phyloP scores from a whole-genome alignment of 1,140 invertebrate genomes.

The Samia ricini region DNA sequence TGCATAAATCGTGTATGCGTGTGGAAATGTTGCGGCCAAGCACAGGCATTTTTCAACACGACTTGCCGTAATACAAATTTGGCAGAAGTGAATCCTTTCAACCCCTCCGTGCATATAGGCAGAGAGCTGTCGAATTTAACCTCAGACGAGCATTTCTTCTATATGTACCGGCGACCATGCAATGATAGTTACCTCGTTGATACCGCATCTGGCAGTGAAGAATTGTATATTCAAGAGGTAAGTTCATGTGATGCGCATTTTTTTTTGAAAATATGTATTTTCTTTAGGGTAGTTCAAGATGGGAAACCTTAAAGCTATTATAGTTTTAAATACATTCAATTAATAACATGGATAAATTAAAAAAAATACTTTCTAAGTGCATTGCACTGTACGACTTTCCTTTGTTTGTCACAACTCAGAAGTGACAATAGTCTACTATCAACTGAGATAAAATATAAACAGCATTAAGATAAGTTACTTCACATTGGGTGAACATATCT shows the following conservation, averaged over 20 bases:
- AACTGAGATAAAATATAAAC: no score
- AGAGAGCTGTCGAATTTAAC: constrained; percentile 29
- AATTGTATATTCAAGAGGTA: constrained; percentile 59
- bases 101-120: constrained; percentile 45
- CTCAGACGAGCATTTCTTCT: constrained; percentile 50
- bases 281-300: no score
- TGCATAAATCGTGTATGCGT: constrained; percentile 53
- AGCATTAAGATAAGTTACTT: no score
- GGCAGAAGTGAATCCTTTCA: constrained; percentile 49
- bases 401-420: no score
- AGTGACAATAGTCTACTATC: no score
- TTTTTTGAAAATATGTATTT: no score
- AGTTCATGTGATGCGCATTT: constrained; percentile 18
- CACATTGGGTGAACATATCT: no score
- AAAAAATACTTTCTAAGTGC: no score
- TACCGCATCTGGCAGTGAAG: constrained; percentile 31
- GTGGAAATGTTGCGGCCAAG: constrained; percentile 51
- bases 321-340: no score
- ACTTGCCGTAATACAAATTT: constrained; percentile 31
- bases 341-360: no score
- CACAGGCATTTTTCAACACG: constrained; percentile 34
- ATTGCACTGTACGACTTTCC: no score
- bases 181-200: constrained; percentile 54
- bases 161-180: constrained; percentile 36
- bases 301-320: no score